Evolutionary conservation across 2,797 vertebrate species (phyloP).

Genomic region (Lagocephalus sceleratus): DNA sequence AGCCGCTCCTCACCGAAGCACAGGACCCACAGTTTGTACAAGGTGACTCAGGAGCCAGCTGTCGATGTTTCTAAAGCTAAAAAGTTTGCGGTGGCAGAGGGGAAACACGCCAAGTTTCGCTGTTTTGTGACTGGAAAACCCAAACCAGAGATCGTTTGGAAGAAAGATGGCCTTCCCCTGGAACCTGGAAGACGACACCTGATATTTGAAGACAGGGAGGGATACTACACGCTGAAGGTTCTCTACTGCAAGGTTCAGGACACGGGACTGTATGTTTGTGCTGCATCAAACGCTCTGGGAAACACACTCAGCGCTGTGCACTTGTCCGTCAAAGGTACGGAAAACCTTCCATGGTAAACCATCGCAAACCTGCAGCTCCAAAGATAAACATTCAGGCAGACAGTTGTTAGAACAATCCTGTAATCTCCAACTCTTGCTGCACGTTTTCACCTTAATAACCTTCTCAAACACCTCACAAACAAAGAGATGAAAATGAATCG

Average conservation of each 20-base stretch:
- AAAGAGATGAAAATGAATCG: background rate
- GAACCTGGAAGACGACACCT: slow-evolving; percentile 84
- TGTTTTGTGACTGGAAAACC: slow-evolving; percentile 95
- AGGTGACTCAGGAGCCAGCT: slow-evolving; percentile 50
- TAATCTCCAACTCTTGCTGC: background rate
- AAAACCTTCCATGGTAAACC: background rate
- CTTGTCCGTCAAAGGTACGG: slow-evolving; percentile 89
- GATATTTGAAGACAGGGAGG: slow-evolving; percentile 92
- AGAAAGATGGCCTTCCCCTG: slow-evolving; percentile 84
- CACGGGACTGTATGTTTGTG: slow-evolving; percentile 89
- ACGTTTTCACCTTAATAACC: no score
- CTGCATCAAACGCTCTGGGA: slow-evolving; percentile 89
- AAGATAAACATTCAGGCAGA: no score
- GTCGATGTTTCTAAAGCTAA: slow-evolving; percentile 75
- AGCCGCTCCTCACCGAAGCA: slow-evolving; percentile 60
- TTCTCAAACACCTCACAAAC: no score
- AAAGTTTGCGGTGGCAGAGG: slow-evolving; percentile 87
- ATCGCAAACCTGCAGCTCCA: no score
- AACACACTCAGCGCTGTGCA: slow-evolving; percentile 92
- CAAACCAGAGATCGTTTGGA: slow-evolving; percentile 94
- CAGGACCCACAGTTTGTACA: slow-evolving; percentile 40
- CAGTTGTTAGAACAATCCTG: background rate
- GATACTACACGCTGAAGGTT: slow-evolving; percentile 95
- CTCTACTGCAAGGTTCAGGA: slow-evolving; percentile 92
- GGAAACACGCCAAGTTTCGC: slow-evolving; percentile 96